phyloP scores from a whole-genome alignment of 1,140 invertebrate species.

The Battus philenor region DNA sequence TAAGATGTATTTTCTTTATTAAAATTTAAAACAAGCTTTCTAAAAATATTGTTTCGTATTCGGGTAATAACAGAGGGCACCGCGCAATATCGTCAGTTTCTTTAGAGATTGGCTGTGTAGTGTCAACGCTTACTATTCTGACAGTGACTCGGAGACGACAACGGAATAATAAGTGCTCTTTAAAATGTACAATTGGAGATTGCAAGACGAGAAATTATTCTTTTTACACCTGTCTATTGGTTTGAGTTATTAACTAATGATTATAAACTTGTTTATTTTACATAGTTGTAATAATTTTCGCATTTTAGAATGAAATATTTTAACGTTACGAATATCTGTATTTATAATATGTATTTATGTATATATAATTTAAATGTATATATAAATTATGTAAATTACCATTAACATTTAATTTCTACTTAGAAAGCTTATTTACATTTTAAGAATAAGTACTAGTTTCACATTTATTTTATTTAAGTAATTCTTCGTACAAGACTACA shows the following conservation, averaged over 20 bases:
- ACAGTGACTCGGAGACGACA: slow-evolving; percentile 38
- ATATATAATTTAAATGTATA: too few species aligned
- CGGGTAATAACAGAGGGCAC: slow-evolving; percentile 37
- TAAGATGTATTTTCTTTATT: too few species aligned
- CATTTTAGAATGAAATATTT: too few species aligned
- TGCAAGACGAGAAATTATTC: slow-evolving; percentile 16
- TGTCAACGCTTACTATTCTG: slow-evolving; percentile 63
- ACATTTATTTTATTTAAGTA: too few species aligned
- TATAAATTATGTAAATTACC: too few species aligned
- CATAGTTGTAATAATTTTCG: background rate
- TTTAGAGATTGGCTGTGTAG: slow-evolving; percentile 46
- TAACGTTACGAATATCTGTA: too few species aligned
- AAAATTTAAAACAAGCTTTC: slow-evolving; percentile 16
- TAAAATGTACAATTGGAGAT: slow-evolving; percentile 33
- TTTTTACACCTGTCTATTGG: slow-evolving; percentile 1
- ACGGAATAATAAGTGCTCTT: slow-evolving; percentile 53
- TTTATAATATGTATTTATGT: too few species aligned
- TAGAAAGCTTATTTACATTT: too few species aligned
- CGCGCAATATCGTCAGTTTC: slow-evolving; percentile 53
- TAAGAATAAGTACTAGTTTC: too few species aligned
- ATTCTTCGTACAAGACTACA: too few species aligned
- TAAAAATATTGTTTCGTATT: slow-evolving; percentile 31
- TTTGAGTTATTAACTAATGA: background rate
- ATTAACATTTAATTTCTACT: too few species aligned
- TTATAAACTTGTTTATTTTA: background rate